Percentiles rank a stretch among this genome's conserved stretches.
phyloP scores from a whole-genome alignment of 2,797 vertebrate species.

The Thamnophis elegans region DNA sequence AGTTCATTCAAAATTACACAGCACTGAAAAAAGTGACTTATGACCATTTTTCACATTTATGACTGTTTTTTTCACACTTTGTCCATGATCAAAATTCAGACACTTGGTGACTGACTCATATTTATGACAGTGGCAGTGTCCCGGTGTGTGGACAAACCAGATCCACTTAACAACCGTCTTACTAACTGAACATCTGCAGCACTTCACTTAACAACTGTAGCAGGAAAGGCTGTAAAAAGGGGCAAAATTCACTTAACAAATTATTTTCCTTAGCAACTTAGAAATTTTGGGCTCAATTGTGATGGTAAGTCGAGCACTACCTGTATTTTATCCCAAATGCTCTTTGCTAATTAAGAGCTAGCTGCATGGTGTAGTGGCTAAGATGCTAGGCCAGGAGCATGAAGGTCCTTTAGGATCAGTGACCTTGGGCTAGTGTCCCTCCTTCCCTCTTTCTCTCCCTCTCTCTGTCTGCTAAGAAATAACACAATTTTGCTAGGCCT shows the following conservation, averaged over 20 bases:
- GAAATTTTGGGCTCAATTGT: neutral
- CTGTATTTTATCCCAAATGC: neutral
- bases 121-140: neutral
- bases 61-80: too few species aligned
- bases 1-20: neutral
- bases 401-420: neutral
- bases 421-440: neutral
- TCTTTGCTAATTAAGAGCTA: neutral
- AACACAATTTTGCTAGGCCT: neutral
- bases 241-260: neutral
- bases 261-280: neutral
- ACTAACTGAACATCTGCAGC: neutral
- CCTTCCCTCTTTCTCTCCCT: too few species aligned
- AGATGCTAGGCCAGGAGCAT: neutral
- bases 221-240: neutral
- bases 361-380: neutral
- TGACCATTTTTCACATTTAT: neutral
- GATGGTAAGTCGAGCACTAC: neutral
- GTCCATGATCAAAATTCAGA: neutral
- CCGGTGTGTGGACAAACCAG: neutral
- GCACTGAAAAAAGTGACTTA: neutral
- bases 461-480: too few species aligned
- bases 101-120: neutral
- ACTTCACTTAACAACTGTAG: neutral
- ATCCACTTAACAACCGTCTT: neutral